Evolutionary conservation across 2,113 vertebrate genomes (phyloP).

Genomic region (Daboia siamensis): DNA sequence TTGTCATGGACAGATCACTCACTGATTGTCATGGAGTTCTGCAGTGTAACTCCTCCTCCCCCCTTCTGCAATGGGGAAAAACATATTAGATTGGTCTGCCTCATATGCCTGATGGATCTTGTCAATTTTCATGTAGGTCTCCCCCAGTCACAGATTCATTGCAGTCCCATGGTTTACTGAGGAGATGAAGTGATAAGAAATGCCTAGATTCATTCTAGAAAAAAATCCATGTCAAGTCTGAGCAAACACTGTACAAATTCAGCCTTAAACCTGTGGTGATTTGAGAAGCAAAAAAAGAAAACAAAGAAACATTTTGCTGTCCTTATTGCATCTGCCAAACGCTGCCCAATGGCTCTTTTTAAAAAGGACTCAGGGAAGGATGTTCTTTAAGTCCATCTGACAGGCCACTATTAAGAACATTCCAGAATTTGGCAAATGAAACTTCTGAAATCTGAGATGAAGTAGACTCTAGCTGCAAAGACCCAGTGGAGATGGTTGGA

Average conservation of each 20-base stretch:
- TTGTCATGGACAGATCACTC: not conserved
- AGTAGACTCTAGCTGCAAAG: not conserved
- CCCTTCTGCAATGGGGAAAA: not conserved
- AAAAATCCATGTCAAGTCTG: not conserved
- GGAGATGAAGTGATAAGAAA: not conserved
- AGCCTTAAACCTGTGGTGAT: not conserved
- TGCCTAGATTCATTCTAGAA: not conserved
- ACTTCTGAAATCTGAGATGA: not conserved
- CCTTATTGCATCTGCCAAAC: not conserved
- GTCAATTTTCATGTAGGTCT: not conserved
- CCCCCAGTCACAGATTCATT: not conserved
- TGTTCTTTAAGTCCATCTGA: not conserved
- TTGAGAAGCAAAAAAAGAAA: not conserved
- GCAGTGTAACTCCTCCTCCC: not conserved
- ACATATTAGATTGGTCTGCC: not conserved
- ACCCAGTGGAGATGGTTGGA: not conserved
- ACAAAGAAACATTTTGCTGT: not conserved
- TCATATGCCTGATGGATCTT: not conserved
- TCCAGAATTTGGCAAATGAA: not conserved
- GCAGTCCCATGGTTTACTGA: not conserved
- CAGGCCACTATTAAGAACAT: not conserved
- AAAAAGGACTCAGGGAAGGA: not conserved
- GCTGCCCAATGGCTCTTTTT: not conserved
- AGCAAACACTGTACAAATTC: not conserved
- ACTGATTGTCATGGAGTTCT: not conserved